Percentiles rank a stretch among this genome's conserved stretches.
phyloP scores from a whole-genome alignment of 2,888 invertebrate genomes.

The Drosophila glabriapex region DNA sequence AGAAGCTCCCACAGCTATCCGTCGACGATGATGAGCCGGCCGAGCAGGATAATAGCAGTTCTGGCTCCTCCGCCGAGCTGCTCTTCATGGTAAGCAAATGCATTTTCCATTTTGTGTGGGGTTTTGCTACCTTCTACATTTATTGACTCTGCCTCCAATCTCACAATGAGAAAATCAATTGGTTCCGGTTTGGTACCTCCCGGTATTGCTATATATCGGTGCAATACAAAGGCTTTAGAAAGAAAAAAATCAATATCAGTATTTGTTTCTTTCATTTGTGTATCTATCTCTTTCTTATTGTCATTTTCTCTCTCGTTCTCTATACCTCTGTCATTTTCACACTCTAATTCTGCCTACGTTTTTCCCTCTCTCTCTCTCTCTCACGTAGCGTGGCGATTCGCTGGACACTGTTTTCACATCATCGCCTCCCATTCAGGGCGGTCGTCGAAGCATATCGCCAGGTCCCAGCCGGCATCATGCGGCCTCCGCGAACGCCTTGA shows the following conservation, averaged over 20 bases:
- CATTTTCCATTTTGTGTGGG: not conserved
- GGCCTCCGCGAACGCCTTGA: constrained; percentile 67
- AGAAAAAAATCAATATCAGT: not conserved
- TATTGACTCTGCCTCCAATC: not conserved
- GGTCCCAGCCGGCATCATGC: constrained; percentile 72
- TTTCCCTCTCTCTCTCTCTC: not conserved
- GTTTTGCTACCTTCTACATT: not conserved
- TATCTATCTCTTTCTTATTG: not conserved
- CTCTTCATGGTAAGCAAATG: constrained; percentile 84
- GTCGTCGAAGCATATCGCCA: constrained; percentile 77
- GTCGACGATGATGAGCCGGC: constrained; percentile 65
- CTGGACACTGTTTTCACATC: constrained; percentile 89
- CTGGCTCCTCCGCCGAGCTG: constrained; percentile 84
- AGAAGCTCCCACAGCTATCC: constrained; percentile 65
- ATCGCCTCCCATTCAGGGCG: constrained; percentile 86
- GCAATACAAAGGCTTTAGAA: not conserved
- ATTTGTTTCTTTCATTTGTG: not conserved
- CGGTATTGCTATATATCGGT: not conserved
- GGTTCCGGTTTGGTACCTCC: not conserved
- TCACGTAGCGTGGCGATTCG: constrained; percentile 88
- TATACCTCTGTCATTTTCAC: too few species aligned
- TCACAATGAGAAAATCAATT: too few species aligned
- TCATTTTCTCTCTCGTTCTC: not conserved
- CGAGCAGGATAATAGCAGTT: constrained; percentile 79
- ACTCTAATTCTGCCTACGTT: too few species aligned